Conservation (phyloP, 2,113 vertebrate species). For the Amblyopsis rosae region DNA sequence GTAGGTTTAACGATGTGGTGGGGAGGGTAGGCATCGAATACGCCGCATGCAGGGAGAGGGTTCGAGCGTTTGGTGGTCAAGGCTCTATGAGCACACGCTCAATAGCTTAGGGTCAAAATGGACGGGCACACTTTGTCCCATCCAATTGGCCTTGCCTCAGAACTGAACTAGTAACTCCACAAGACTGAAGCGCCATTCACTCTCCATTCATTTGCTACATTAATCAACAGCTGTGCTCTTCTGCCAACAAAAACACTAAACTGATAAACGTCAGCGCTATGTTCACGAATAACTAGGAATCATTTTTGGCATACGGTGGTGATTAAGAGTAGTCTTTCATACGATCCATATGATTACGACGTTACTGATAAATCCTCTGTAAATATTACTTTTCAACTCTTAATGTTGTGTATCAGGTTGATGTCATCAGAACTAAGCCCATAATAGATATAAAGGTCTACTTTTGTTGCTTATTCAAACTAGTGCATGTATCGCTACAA, state of each 20-base stretch:
- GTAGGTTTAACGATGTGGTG: slow-evolving; percentile 3
- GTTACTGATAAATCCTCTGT: slow-evolving; percentile 25
- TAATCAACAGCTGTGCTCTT: slow-evolving; percentile 3
- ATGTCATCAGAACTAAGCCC: background rate
- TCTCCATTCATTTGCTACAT: slow-evolving; percentile 45
- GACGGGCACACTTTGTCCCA: slow-evolving; percentile 16
- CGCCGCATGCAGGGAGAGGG: background rate
- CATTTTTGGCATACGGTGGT: background rate
- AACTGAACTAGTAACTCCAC: background rate
- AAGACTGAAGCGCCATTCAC: slow-evolving; percentile 3
- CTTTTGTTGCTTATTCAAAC: background rate
- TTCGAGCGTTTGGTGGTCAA: slow-evolving; percentile 13
- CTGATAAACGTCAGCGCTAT: background rate
- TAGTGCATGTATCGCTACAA: slow-evolving; percentile 48
- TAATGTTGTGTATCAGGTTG: background rate
- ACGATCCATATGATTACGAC: slow-evolving; percentile 20
- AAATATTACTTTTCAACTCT: background rate
- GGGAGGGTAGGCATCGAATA: background rate
- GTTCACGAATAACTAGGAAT: background rate
- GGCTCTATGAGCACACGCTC: slow-evolving; percentile 1
- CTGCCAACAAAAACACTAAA: background rate
- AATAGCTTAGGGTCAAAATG: slow-evolving; percentile 19
- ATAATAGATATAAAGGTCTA: background rate
- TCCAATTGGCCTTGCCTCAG: background rate
- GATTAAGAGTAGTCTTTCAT: background rate